Evolutionary conservation across 2,797 vertebrate species (phyloP).

Genomic region (Allobates femoralis): DNA sequence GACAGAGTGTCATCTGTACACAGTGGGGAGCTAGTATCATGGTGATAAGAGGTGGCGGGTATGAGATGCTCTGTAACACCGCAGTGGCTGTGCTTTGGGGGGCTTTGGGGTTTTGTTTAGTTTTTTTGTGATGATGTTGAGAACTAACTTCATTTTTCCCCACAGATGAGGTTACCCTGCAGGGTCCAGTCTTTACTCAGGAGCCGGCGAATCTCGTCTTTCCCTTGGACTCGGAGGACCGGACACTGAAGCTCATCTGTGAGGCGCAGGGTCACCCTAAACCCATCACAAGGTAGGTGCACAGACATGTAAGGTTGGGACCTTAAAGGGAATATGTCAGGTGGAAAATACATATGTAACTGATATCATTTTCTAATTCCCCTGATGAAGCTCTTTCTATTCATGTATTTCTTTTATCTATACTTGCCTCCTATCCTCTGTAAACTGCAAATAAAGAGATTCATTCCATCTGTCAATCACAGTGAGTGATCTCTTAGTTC

Average conservation of each 20-base stretch:
- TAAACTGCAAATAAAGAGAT: too few relatives aligned
- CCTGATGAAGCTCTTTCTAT: too few relatives aligned
- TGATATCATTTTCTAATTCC: too few relatives aligned
- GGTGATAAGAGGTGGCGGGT: background rate
- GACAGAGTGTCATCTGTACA: background rate
- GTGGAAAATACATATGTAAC: too few relatives aligned
- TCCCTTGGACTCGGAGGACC: slow-evolving; percentile 89
- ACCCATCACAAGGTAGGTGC: slow-evolving; percentile 83
- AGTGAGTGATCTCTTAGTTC: too few relatives aligned
- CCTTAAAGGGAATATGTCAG: too few relatives aligned
- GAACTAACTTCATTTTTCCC: background rate
- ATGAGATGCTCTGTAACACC: background rate
- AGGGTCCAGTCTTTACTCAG: slow-evolving; percentile 88
- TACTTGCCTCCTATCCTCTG: too few relatives aligned
- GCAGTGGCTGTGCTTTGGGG: background rate
- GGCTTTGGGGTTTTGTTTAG: background rate
- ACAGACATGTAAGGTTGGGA: background rate
- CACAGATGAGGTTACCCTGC: slow-evolving; percentile 82
- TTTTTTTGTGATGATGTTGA: too few relatives aligned
- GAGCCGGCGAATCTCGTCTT: slow-evolving; percentile 92
- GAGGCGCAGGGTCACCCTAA: slow-evolving; percentile 89
- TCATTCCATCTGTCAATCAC: too few relatives aligned
- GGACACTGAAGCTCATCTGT: slow-evolving; percentile 90
- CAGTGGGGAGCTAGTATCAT: background rate
- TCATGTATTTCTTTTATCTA: too few relatives aligned